Evolutionary conservation across 2,797 vertebrate genomes (phyloP).

Genomic region (Crotalus adamanteus): DNA sequence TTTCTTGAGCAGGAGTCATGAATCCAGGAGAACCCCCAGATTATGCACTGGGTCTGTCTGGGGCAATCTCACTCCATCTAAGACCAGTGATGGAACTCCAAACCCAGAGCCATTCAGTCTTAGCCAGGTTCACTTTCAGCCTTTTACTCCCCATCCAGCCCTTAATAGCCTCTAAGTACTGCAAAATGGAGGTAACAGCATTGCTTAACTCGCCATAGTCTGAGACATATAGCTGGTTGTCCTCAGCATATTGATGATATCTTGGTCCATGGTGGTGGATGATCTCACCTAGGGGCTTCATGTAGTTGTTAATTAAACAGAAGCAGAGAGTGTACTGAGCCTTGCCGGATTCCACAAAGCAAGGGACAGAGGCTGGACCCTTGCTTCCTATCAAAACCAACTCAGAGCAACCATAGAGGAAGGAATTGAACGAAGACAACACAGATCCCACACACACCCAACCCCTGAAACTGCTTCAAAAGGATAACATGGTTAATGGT

Average conservation of each 20-base stretch:
- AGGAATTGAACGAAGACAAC: not conserved
- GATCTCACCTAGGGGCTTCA: not conserved
- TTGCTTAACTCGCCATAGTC: too few relatives aligned
- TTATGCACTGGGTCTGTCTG: too few relatives aligned
- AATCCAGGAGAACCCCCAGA: too few relatives aligned
- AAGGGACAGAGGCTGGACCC: not conserved
- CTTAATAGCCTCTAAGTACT: too few relatives aligned
- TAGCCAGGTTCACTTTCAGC: too few relatives aligned
- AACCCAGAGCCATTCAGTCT: too few relatives aligned
- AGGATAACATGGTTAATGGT: not conserved
- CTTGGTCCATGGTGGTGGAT: not conserved
- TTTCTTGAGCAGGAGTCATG: too few relatives aligned
- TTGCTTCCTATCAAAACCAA: not conserved
- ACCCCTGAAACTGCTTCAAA: not conserved
- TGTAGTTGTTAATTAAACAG: not conserved
- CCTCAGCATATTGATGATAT: not conserved
- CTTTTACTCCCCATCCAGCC: too few relatives aligned
- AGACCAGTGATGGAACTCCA: too few relatives aligned
- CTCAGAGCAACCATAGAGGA: not conserved
- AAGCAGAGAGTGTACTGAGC: not conserved
- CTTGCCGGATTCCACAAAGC: not conserved
- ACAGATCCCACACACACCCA: not conserved
- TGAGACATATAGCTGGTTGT: not conserved
- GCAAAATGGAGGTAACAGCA: too few relatives aligned
- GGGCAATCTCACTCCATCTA: too few relatives aligned